These are phyloP conservation scores for Portevinia maculata DNA, from an alignment of 2,888 invertebrate genomes.

Conservation along the genomic window DNA sequence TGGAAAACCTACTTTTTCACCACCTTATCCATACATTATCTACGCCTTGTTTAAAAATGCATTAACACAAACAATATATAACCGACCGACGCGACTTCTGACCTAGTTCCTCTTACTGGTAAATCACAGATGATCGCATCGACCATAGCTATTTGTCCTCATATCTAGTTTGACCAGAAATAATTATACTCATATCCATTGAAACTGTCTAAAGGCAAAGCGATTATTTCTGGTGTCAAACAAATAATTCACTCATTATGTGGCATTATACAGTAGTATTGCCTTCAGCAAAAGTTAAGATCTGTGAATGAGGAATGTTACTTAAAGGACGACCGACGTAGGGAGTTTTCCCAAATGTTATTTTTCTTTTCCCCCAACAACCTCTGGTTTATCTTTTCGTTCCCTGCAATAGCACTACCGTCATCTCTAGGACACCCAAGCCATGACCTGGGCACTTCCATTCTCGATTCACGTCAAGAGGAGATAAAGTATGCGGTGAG, in stretches of 20 bases:
- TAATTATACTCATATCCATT: conserved; percentile 29
- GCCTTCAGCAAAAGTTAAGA: conserved; percentile 66
- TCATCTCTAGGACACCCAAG: conserved; percentile 49
- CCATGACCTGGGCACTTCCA: conserved; percentile 7
- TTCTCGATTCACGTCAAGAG: conserved; percentile 50
- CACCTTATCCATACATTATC: too few species aligned
- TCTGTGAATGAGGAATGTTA: conserved; percentile 72
- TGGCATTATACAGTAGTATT: conserved; percentile 69
- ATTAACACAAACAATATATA: too few species aligned
- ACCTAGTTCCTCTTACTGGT: neutral
- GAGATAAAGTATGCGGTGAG: conserved; percentile 68
- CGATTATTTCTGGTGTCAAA: conserved; percentile 67
- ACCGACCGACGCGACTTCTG: neutral
- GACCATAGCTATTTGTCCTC: neutral
- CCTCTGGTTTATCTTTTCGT: conserved; percentile 10
- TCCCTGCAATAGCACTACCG: conserved; percentile 43
- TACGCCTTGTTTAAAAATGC: too few species aligned
- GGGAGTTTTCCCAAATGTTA: neutral
- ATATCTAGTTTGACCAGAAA: conserved; percentile 15
- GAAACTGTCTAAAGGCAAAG: conserved; percentile 41
- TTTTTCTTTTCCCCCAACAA: neutral
- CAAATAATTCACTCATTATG: conserved; percentile 33
- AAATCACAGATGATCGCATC: neutral
- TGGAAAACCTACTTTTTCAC: too few species aligned
- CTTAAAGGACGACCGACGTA: conserved; percentile 50